Conservation (phyloP, 2,797 vertebrate genomes). For the Anguilla anguilla region DNA sequence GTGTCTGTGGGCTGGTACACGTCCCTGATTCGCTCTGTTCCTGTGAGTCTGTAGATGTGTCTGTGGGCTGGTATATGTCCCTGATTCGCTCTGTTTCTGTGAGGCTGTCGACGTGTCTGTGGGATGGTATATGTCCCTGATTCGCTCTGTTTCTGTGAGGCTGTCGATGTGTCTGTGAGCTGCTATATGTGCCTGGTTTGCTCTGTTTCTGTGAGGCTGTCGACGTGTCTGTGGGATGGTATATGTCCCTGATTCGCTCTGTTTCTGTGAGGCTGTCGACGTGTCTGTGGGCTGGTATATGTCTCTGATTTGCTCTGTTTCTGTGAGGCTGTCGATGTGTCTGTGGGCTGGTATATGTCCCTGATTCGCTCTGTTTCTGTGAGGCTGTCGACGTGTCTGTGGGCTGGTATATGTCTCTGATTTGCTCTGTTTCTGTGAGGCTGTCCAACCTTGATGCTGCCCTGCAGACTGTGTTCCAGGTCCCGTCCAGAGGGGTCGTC, state of each 20-base stretch:
- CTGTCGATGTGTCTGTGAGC: background rate
- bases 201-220: background rate
- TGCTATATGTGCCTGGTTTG: too few species aligned
- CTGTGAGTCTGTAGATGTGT: background rate
- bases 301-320: background rate
- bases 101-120: too few species aligned
- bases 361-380: background rate
- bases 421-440: background rate
- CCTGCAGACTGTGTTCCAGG: constrained; percentile 89
- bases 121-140: background rate
- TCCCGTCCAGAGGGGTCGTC: constrained; percentile 92
- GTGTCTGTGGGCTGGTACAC: background rate
- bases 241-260: background rate
- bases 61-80: background rate
- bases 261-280: background rate
- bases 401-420: background rate
- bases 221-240: too few species aligned
- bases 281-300: background rate
- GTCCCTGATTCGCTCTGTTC: background rate
- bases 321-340: background rate
- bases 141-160: background rate
- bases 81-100: background rate
- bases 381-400: background rate
- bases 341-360: background rate
- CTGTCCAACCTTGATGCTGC: constrained; percentile 85